Base-by-base conservation (phyloP, 2,888 invertebrate species). In the Omphaloscelis lunosa region DNA sequence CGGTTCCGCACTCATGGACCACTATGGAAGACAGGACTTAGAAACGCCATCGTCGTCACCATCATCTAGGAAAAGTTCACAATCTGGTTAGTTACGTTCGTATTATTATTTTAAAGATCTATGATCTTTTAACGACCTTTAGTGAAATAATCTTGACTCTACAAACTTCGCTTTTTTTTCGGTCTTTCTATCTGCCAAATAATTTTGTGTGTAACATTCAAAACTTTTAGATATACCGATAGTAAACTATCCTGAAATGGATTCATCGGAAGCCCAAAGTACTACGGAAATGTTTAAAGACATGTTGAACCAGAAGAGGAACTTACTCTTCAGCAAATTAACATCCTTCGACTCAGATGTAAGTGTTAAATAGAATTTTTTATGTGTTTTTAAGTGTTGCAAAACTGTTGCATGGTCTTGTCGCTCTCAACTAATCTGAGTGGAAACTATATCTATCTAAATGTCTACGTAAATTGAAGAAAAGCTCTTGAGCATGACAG, bases 221-320 rank as follows among this genome's bases (percentile, higher is more conserved):
- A 51, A 15, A 61, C 71, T 80, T 86, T 53, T 86, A 96, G 96
- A 97, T 88, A 88, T 95, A 53, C 97, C 98, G 41, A 97, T 97
- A 3, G 90, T 96, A 9, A 96, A 96, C 89, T 96, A 95, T 84
- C 97, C 97, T n/a, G 98, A 98, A 80, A 96, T 97, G 86, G 98
- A 98, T 78, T 96, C 97, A 23, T 97, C 97, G 41, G 97, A 97
- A 84, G 97, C 97, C 7, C 98, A 98, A 90, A 98, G 98, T 70
- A 98, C 99, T 5, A 98, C 99, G 0, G 99, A 99, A 91, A 99
- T 99, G 97, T 98, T 99, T 93, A 98, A 99, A 91, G 99, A 99
- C 91, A 98, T 99, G 97, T 97, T 99, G 88, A 98, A 98, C 87
- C 99, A 99, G 93, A 99, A 99, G 94, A 97, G 99, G 87, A 98